A percentile compares a stretch with the other conserved stretches of the same genome.
Evolutionary conservation across 2,113 vertebrate genomes (phyloP).

Genomic region (Trogon melanurus): DNA sequence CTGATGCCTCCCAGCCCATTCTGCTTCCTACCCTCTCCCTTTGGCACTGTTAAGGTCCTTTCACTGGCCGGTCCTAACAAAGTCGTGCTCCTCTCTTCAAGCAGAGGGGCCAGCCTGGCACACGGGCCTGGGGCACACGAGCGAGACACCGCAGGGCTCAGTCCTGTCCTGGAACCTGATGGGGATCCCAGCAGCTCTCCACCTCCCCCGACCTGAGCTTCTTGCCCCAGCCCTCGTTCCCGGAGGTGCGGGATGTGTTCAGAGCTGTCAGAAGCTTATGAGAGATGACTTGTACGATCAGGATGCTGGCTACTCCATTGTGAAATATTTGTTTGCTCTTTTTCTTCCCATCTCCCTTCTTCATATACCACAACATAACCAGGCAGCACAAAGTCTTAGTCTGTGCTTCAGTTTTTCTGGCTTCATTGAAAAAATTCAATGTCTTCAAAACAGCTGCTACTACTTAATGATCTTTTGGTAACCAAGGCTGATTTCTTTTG

Average conservation of each 20-base stretch:
- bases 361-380: background rate
- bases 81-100: background rate
- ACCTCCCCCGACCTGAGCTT: background rate
- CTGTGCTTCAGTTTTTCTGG: slow-evolving; percentile 1
- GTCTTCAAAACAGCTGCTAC: slow-evolving; percentile 49
- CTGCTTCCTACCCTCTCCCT: background rate
- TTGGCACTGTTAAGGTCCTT: background rate
- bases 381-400: background rate
- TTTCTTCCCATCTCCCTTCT: background rate
- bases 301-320: background rate
- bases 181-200: background rate
- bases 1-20: background rate
- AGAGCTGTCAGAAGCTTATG: background rate
- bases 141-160: too few relatives aligned
- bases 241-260: background rate
- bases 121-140: fast-evolving
- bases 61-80: background rate
- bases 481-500: slow-evolving; percentile 53
- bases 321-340: background rate
- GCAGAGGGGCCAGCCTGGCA: background rate
- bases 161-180: background rate
- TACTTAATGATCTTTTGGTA: slow-evolving; percentile 57
- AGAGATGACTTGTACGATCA: background rate
- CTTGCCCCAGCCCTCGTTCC: background rate
- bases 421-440: slow-evolving; percentile 17